Conservation (phyloP, 2,888 invertebrate species). For the Phyto melanocephala region DNA sequence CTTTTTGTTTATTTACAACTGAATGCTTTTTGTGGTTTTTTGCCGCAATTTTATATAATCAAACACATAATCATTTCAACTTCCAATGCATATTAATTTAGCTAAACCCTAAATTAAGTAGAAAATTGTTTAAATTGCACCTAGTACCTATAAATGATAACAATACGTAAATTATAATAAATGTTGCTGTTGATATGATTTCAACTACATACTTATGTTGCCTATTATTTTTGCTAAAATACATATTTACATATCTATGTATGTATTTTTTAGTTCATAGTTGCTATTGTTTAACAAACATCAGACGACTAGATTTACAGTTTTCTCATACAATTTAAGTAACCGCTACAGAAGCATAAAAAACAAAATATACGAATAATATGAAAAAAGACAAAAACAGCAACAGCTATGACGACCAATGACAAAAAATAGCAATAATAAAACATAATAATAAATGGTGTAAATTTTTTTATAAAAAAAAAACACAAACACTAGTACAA, state of each 20-base stretch:
- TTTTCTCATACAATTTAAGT: neutral
- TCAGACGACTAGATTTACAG: neutral
- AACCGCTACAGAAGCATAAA: neutral
- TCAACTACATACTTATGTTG: neutral
- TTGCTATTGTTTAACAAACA: neutral
- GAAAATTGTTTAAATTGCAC: slow-evolving; percentile 50
- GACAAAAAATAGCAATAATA: slow-evolving; percentile 35
- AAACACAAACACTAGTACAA: slow-evolving; percentile 24
- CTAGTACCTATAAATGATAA: slow-evolving; percentile 34
- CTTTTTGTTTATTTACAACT: neutral
- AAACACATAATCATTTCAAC: neutral
- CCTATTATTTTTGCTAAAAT: neutral
- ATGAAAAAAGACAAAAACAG: neutral
- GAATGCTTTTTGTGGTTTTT: neutral
- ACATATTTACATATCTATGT: no score
- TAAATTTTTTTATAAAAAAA: slow-evolving; percentile 24
- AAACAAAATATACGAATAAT: neutral
- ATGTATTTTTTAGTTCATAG: neutral
- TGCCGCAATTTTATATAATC: neutral
- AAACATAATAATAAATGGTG: slow-evolving; percentile 51
- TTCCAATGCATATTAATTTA: neutral
- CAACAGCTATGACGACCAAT: slow-evolving; percentile 10
- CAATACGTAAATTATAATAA: slow-evolving; percentile 3
- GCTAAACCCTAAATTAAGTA: slow-evolving; percentile 5
- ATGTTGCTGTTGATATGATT: neutral